Conservation (phyloP, 2,888 invertebrate species). For the Branchellion lobata region DNA sequence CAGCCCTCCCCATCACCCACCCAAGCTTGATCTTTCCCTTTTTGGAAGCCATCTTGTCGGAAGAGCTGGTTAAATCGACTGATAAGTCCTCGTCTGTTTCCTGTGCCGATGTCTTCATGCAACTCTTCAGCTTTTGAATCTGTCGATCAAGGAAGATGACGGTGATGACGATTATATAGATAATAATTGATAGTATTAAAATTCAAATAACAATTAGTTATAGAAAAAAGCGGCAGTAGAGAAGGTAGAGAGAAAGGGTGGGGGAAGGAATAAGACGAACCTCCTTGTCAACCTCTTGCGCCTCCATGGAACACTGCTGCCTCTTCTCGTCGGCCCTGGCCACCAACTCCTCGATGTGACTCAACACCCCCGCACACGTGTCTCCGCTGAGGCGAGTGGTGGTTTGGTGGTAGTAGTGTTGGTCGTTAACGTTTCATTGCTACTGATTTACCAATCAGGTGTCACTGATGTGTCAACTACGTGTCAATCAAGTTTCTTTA, state of each 20-base stretch:
- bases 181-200: not conserved
- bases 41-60: conserved; percentile 65
- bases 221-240: too few species aligned
- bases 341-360: not conserved
- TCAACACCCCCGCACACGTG: not conserved
- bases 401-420: too few species aligned
- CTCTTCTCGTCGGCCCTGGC: not conserved
- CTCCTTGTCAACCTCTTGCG: not conserved
- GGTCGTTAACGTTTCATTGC: not conserved
- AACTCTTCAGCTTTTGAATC: conserved; percentile 84
- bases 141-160: conserved; percentile 58
- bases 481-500: too few species aligned
- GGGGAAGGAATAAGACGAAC: too few species aligned
- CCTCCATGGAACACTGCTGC: not conserved
- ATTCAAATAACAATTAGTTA: not conserved
- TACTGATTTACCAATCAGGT: not conserved
- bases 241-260: too few species aligned
- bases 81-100: conserved; percentile 73
- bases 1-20: too few species aligned
- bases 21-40: conserved; percentile 69
- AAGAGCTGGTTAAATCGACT: conserved; percentile 59
- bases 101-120: conserved; percentile 73
- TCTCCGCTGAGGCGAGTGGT: not conserved
- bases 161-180: too few species aligned
- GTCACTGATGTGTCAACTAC: not conserved